Base-by-base conservation (phyloP, 1,140 invertebrate species). In the Cardiocondyla obscurior region DNA sequence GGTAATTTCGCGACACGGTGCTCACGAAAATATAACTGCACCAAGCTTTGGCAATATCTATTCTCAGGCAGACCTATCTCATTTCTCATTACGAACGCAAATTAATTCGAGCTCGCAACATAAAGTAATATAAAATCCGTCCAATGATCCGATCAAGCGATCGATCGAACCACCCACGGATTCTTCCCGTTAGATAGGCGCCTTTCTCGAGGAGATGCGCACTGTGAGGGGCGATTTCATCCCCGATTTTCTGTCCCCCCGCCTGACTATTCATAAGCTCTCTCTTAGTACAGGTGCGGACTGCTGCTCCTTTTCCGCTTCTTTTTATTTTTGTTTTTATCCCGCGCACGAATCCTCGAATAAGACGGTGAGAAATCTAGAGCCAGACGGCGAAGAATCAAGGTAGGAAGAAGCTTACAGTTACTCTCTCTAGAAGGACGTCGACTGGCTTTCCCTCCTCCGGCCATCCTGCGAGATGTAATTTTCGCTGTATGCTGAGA, bases 401-500 rank as follows among this genome's bases (percentile, higher is more conserved):
- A 60, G 82, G 25, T n/a, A n/a, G 22, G 60, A 69, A 87, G 74
- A 67, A 67, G 81, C 85, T 86, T 79, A 86, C 81, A 76, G 64
- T 79, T 79, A 81, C 85, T 73, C 67, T 25, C 53, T 60, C 58
- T 74, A 49, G 58, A 58, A 81, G 85, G 90, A 90, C 89, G 89
- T 87, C 89, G 85, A 83, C 79, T 85, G 62, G 46, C 25, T 87
- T 84, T 90, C 58, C 60, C 22, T 19, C 5, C 16, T 33, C 74
- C 39, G n/a, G 30, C 33, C 22, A 14, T 46, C 16, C 46, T 25
- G 60, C 62, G 25, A 69, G 85, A 92, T 91, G 88, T 92, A 90
- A 92, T 92, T 91, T 91, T 92, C 90, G 90, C 91, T 91, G 88
- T 91, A 92, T 92, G 83, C 85, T 90, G 81, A 90, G 91, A 91